These are phyloP conservation scores for Sitta europaea DNA, from an alignment of 2,113 vertebrate genomes.

Conservation along the genomic window DNA sequence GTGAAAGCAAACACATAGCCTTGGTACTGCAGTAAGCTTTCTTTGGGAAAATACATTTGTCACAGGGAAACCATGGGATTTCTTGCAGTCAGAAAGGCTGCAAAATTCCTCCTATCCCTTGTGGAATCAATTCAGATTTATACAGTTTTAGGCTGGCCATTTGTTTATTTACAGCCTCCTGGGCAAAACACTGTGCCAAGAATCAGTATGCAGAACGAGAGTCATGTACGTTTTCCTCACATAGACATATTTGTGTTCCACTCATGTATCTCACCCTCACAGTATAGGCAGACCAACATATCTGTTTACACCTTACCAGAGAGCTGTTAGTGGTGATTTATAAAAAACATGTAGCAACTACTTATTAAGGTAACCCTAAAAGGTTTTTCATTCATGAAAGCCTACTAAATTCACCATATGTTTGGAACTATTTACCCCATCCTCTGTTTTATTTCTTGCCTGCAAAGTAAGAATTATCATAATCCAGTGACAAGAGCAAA, in stretches of 20 bases:
- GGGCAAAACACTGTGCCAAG: not conserved
- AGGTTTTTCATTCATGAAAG: not conserved
- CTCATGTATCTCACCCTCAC: not conserved
- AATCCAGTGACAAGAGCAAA: not conserved
- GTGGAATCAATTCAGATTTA: not conserved
- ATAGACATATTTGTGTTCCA: not conserved
- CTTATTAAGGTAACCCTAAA: not conserved
- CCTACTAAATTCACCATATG: not conserved
- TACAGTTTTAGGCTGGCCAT: not conserved
- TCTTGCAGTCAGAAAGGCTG: not conserved
- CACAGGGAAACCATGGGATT: not conserved
- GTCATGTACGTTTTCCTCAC: not conserved
- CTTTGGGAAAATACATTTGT: not conserved
- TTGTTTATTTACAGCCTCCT: constrained; percentile 14
- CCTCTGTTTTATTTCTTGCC: not conserved
- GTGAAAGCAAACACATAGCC: not conserved
- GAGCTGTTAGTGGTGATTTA: not conserved
- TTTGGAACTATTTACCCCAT: not conserved
- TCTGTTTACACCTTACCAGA: not conserved
- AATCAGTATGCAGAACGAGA: not conserved
- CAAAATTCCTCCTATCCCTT: not conserved
- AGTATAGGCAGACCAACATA: not conserved
- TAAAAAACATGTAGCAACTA: not conserved
- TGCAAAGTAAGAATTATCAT: not conserved
- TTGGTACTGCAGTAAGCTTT: not conserved